Evolutionary conservation across 2,113 vertebrate genomes (phyloP), one percentile per base, ranked within the genome.

Genomic region (Semicossyphus pulcher): DNA sequence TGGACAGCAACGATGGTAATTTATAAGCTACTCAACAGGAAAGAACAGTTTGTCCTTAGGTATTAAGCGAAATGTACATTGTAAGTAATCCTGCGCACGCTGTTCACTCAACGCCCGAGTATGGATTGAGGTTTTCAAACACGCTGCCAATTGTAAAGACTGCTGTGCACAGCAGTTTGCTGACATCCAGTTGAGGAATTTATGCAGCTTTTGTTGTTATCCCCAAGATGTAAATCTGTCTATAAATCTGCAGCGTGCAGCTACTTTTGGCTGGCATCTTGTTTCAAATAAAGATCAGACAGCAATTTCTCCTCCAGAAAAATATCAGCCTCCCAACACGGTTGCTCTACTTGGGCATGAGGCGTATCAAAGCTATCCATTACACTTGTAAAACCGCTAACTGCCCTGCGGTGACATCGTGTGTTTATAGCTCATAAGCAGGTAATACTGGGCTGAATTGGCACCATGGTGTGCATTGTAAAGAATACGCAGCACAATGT

Each of bases 221-320:
- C 81, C 78, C 23, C 78, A 28, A 69, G 62, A 84, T 86, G 70
- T 82, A 86, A 83, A 87, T 88, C 65, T 78, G 60, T 74, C 72
- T 31, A 78, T 84, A 85, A 85, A 86, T 87, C 80, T 88, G 84
- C 78, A 73, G 71, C 8, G 59, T 44, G 71, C 48, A 63, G 68
- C 76, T 64, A 56, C 10, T 81, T 84, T 57, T 72, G 47, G 54
- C 67, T 37, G 44, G 31, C 32, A 9, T 66, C 72, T 81, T 81
- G 63, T 74, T 83, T 87, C 65, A 84, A 78, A 81, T 51, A 75
- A 48, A 76, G 57, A 85, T 51, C 75, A 80, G 65, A 76, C 44
- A 58, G 70, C 72, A 15, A 51, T 75, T 79, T 59, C 67, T 78
- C 70, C 58, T 72, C 39, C 36, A 28, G 31, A 73, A 76, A 72